Conservation (phyloP, 2,888 invertebrate species). For the Harpalus rufipes region DNA sequence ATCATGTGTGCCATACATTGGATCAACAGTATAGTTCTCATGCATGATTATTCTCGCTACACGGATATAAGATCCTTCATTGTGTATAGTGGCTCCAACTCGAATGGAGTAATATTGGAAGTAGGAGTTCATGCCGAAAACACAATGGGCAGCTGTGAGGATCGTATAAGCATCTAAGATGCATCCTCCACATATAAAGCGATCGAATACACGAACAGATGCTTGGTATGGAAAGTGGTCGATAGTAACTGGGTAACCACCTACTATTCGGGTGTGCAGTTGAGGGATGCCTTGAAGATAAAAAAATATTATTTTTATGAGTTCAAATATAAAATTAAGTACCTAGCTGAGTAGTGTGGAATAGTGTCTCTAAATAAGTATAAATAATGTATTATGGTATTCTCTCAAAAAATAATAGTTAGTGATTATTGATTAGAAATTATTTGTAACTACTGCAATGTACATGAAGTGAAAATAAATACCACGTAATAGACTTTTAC, state of each 20-base stretch:
- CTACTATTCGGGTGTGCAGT: conserved; percentile 43
- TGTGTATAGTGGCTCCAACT: conserved; percentile 21
- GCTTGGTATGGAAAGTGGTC: conserved; percentile 51
- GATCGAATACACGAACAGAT: conserved; percentile 45
- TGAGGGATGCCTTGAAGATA: conserved; percentile 8
- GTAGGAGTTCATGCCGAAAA: conserved; percentile 14
- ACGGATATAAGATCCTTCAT: background rate
- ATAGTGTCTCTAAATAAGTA: no score
- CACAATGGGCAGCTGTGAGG: conserved; percentile 61
- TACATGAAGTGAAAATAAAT: no score
- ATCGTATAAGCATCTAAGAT: conserved; percentile 50
- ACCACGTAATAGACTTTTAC: no score
- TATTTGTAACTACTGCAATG: no score
- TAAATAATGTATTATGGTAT: no score
- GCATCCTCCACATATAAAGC: conserved; percentile 50
- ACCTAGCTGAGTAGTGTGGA: no score
- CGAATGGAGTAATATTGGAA: conserved; percentile 23
- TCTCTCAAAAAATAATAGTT: no score
- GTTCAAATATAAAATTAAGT: no score
- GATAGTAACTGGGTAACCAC: conserved; percentile 20
- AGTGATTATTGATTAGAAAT: no score
- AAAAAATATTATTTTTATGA: background rate
- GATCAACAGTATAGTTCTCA: background rate
- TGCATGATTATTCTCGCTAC: background rate
- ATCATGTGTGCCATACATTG: conserved; percentile 1